These are phyloP conservation scores for Toxonevra muliebris DNA, from an alignment of 2,888 invertebrate genomes.

Conservation along the genomic window DNA sequence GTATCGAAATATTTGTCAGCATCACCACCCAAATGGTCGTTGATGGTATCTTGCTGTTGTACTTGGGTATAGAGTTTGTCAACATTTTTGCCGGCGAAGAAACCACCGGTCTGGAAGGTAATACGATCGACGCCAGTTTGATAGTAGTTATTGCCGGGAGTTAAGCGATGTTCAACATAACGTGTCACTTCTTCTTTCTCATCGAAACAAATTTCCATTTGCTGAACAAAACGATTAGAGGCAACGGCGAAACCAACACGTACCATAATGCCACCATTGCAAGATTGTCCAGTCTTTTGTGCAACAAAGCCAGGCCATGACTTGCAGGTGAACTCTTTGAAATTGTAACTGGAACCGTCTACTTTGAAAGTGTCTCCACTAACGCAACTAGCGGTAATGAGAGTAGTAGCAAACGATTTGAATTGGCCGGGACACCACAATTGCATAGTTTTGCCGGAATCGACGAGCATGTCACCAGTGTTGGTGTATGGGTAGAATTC, in stretches of 20 bases:
- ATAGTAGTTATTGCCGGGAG: conserved; percentile 63
- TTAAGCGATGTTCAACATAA: conserved; percentile 61
- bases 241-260: conserved; percentile 64
- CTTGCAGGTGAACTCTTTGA: conserved; percentile 61
- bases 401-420: conserved; percentile 40
- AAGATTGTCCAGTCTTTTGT: conserved; percentile 49
- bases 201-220: conserved; percentile 65
- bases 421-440: conserved; percentile 59
- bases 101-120: conserved; percentile 56
- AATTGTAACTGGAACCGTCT: conserved; percentile 48
- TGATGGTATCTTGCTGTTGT: conserved; percentile 60
- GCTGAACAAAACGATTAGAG: conserved; percentile 56
- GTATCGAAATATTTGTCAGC: conserved; percentile 50
- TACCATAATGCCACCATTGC: conserved; percentile 56
- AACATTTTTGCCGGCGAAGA: conserved; percentile 59
- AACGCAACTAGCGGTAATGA: conserved; percentile 57
- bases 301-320: conserved; percentile 56
- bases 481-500: conserved; percentile 52
- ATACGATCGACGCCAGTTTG: conserved; percentile 64
- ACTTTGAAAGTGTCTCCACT: conserved; percentile 54
- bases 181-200: conserved; percentile 61
- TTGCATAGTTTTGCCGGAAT: conserved; percentile 50
- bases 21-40: conserved; percentile 55
- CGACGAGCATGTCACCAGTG: conserved; percentile 51
- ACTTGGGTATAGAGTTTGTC: conserved; percentile 60